Evolutionary conservation across 2,797 vertebrate species (phyloP).

Genomic region (Chrysocyon brachyurus): DNA sequence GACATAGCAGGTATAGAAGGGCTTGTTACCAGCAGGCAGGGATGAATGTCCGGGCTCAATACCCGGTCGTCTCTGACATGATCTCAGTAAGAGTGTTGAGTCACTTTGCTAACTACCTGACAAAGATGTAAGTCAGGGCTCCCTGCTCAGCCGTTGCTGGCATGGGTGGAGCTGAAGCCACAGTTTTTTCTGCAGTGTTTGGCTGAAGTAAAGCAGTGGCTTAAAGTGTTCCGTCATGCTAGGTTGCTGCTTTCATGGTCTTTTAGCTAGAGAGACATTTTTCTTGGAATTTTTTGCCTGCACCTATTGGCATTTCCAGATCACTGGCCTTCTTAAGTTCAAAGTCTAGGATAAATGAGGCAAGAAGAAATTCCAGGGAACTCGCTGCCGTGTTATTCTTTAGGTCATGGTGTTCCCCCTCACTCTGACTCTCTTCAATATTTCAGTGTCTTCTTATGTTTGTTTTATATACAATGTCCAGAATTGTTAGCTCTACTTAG

Average conservation of each 20-base stretch:
- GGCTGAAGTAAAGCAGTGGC: not conserved
- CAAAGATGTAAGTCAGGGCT: not conserved
- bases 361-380: not conserved
- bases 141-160: not conserved
- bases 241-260: not conserved
- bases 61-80: not conserved
- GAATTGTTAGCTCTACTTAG: not conserved
- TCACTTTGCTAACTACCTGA: not conserved
- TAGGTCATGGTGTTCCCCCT: not conserved
- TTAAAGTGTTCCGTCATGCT: not conserved
- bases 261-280: not conserved
- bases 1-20: not conserved
- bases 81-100: not conserved
- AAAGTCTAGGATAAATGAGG: not conserved
- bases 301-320: not conserved
- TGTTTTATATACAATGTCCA: not conserved
- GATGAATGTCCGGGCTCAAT: not conserved
- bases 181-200: not conserved
- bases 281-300: not conserved
- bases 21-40: not conserved
- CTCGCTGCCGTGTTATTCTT: not conserved
- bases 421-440: not conserved
- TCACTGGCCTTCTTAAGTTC: not conserved
- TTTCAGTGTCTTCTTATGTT: not conserved
- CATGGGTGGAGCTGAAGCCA: not conserved